Base-by-base conservation (phyloP, 53 echinoderm and acorn worm species). In the Paracentrotus lividus region DNA sequence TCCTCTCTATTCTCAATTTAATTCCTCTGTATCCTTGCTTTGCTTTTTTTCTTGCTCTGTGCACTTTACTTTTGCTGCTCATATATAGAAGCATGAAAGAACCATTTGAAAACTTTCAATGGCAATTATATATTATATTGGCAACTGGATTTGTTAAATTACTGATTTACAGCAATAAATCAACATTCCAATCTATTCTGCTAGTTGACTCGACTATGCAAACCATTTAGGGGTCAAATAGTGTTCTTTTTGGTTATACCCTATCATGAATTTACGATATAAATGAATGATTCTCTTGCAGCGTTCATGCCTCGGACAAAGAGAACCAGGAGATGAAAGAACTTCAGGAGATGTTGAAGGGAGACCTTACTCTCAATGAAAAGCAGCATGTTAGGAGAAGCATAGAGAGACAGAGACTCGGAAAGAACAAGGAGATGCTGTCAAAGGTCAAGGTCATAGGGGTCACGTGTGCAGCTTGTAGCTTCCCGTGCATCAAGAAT, bases 401-500 rank as follows among this genome's bases (percentile, higher is more conserved):
- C 94, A 95, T 99, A 14, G 99, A 99, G 94, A 96, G 96, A 77
- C 97, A 97, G 23, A 93, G 97, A 1, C 95, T 94, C 0, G 97
- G 97, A 0, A 81, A 94, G 90, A 99, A 99, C 66, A 95, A 93
- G 77, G 95, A 96, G 64, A 93, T 97, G 66, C 89, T 99, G 3
- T 87, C 96, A 33, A 95, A 95, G 38, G 99, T 99, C 89, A 93
- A 85, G 54, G 97, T 99, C 32, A 95, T 99, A 32, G 99, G 97
- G 3, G 99, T 97, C 38, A 99, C 99, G 18, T 99, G 99, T 93
- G 99, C 99, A n/a, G 99, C 99, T 12, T 99, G 96, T 88, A 94
- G 94, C 42, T 99, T 99, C 88, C 97, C 95, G 18, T 97, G 97
- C 72, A 96, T 99, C 92, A 93, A 85, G 88, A 95, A 93, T n/a